phyloP scores from a whole-genome alignment of 2,113 vertebrate genomes.

The Pan troglodytes region NHGRI_mPanTro3-v2.1_pri NC_072407.2:29602001-29602500 shows the following conservation, averaged over 20 bases:
- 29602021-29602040: background rate
- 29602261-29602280: background rate
- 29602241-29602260: background rate
- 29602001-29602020: background rate
- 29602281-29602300: background rate
- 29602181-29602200: background rate
- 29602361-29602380: no score
- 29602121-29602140: background rate
- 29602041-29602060: background rate
- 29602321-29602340: background rate
- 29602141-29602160: background rate
- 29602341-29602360: background rate
- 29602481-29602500: background rate
- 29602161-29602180: background rate
- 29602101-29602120: background rate
- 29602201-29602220: background rate
- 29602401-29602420: background rate
- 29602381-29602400: background rate
- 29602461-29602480: background rate
- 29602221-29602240: no score
- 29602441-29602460: background rate
- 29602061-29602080: background rate
- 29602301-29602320: no score
- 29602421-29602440: no score
- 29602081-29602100: background rate